Evolutionary conservation across 1,140 invertebrate genomes (phyloP), one percentile per base, ranked within the genome.

Genomic region (Micrasema longulum): DNA sequence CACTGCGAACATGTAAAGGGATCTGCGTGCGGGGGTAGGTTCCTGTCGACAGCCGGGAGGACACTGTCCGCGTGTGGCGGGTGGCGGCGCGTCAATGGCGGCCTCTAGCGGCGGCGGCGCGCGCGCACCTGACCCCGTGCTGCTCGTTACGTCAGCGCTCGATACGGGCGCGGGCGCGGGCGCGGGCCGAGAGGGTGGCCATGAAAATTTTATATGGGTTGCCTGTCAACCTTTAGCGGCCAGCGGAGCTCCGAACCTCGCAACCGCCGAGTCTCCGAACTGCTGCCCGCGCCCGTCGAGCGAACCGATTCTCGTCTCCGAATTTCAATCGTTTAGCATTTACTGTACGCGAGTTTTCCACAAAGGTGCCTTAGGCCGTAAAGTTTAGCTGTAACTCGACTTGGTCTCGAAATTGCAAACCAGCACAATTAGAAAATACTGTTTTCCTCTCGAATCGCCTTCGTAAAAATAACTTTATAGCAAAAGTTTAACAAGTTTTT

Each of bases 151-250:
- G 73, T 74, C 73, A 71, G 69, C 73, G 73, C 69, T 74, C 73
- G 73, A 74, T 74, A 74, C 73, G 45, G 68, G 53, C 67, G n/a
- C n/a, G n/a, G n/a, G n/a, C n/a, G n/a, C n/a, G n/a, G n/a, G n/a
- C n/a, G n/a, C n/a, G n/a, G n/a, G n/a, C n/a, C n/a, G n/a, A n/a
- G n/a, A n/a, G n/a, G 67, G 60, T 74, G 73, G 73, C 73, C 73
- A 74, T 74, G 73, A 74, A 74, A 71, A 74, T 69, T 74, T 74
- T 71, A 74, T 74, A 74, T 60, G 60, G 66, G 63, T 47, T 53
- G 55, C 71, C 45, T 53, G 71, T 55, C 68, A 70, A 67, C 63
- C 69, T 60, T 57, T 69, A 31, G 52, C 38, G 57, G 57, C 14
- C 71, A 26, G 38, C 36, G 50, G 50, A 6, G 50, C 64, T 14